Evolutionary conservation across 2,888 invertebrate species (phyloP).

Genomic region (Panzeria rudis): DNA sequence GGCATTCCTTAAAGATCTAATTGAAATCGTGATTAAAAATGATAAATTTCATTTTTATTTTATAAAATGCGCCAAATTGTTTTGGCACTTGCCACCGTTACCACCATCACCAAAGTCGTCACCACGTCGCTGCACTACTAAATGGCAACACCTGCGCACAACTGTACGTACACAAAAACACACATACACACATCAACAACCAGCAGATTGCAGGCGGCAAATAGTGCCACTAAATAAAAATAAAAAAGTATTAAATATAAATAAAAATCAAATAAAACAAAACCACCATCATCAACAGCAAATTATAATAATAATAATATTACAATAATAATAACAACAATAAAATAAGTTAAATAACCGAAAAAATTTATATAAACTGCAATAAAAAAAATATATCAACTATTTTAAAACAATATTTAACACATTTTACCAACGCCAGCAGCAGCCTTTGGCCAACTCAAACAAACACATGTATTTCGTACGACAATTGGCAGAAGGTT

Average conservation of each 20-base stretch:
- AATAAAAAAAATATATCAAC: constrained; percentile 54
- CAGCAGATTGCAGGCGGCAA: constrained; percentile 59
- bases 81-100: constrained; percentile 69
- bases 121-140: constrained; percentile 35
- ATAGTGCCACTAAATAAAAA: constrained; percentile 43
- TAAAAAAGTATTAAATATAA: constrained; percentile 3
- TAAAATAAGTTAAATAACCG: constrained; percentile 63
- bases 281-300: constrained; percentile 59
- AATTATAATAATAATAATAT: constrained; percentile 41
- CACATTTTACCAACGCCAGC: constrained; percentile 58
- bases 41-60: constrained; percentile 75
- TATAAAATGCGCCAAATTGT: constrained; percentile 71
- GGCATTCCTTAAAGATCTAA: constrained; percentile 72
- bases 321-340: constrained; percentile 28
- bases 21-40: constrained; percentile 75
- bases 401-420: constrained; percentile 66
- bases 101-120: constrained; percentile 57
- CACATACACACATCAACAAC: not conserved
- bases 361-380: constrained; percentile 42
- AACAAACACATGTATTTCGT: constrained; percentile 14
- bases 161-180: constrained; percentile 2
- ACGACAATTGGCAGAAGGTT: not conserved
- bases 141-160: constrained; percentile 44
- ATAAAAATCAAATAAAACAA: constrained; percentile 22
- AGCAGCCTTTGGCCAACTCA: constrained; percentile 31